A percentile compares a stretch with the other conserved stretches of the same genome.
These are phyloP conservation scores for Leptopilina clavipes DNA, from an alignment of 1,140 invertebrate genomes.

Conservation along the genomic window DNA sequence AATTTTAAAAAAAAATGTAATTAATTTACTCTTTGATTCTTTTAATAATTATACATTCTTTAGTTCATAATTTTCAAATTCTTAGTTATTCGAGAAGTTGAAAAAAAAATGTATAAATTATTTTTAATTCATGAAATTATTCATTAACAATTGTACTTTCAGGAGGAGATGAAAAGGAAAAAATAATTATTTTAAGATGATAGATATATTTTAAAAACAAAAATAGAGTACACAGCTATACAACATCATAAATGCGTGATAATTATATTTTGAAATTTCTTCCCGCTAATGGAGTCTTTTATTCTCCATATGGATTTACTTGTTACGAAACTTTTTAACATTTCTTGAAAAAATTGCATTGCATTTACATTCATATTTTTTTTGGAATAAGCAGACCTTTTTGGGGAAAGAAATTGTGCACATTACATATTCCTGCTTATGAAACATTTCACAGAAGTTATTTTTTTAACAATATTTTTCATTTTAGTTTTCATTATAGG, in stretches of 20 bases:
- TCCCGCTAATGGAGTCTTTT: constrained; percentile 35
- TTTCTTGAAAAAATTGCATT: constrained; percentile 1
- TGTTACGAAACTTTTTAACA: constrained; percentile 14
- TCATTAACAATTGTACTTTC: not conserved
- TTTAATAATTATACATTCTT: no score
- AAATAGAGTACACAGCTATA: constrained; percentile 48
- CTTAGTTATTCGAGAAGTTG: no score
- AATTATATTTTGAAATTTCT: constrained; percentile 20
- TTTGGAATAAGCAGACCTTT: no score
- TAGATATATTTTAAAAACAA: constrained; percentile 54
- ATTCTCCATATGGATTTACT: not conserved
- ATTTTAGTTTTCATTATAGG: no score
- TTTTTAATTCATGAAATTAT: not conserved
- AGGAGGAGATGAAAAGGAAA: not conserved
- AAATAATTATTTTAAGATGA: constrained; percentile 4
- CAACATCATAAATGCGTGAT: constrained; percentile 33
- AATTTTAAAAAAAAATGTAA: no score
- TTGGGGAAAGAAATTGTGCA: not conserved
- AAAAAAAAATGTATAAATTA: no score
- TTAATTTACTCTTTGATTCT: not conserved
- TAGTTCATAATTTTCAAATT: no score
- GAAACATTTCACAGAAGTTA: not conserved
- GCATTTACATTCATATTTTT: constrained; percentile 19
- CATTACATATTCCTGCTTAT: not conserved
- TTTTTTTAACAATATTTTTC: no score